Conservation (phyloP, 2,888 invertebrate species). For the Yponomeuta cagnagella region DNA sequence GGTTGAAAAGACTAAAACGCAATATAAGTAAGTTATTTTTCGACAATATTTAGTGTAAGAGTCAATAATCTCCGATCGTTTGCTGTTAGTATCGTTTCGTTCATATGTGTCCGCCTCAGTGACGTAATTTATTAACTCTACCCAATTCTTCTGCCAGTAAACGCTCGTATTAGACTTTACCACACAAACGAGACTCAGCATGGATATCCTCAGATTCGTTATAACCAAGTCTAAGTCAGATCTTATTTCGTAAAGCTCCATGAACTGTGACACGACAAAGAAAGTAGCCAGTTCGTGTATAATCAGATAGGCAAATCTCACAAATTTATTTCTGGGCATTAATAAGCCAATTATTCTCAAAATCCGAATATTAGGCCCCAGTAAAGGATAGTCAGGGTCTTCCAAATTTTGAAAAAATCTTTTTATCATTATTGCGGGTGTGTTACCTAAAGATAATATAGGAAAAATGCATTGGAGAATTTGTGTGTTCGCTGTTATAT, state of each 20-base stretch:
- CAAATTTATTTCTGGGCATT: conserved; percentile 37
- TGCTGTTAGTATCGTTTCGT: conserved; percentile 34
- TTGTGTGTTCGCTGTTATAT: too few species aligned
- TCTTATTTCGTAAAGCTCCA: conserved; percentile 50
- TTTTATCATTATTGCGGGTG: neutral
- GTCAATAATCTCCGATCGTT: conserved; percentile 36
- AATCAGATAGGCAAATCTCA: conserved; percentile 33
- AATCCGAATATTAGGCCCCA: conserved; percentile 58
- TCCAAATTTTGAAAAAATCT: conserved; percentile 37
- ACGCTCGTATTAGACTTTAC: conserved; percentile 49
- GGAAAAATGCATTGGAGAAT: neutral
- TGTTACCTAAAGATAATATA: neutral
- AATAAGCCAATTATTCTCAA: conserved; percentile 42
- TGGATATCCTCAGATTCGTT: conserved; percentile 58
- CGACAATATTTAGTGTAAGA: conserved; percentile 53
- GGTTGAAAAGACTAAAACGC: conserved; percentile 48
- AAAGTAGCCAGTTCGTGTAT: conserved; percentile 42
- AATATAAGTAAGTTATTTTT: conserved; percentile 48
- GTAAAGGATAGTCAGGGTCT: conserved; percentile 40
- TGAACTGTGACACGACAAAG: conserved; percentile 52
- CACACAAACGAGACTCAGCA: conserved; percentile 54
- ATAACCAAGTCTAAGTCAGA: conserved; percentile 48
- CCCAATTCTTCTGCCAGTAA: conserved; percentile 51
- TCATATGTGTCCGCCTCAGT: conserved; percentile 53
- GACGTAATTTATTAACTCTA: conserved; percentile 45